These are phyloP conservation scores for Parauchenoglanis ngamensis DNA, from an alignment of 2,797 vertebrate species.

Conservation along the genomic window DNA sequence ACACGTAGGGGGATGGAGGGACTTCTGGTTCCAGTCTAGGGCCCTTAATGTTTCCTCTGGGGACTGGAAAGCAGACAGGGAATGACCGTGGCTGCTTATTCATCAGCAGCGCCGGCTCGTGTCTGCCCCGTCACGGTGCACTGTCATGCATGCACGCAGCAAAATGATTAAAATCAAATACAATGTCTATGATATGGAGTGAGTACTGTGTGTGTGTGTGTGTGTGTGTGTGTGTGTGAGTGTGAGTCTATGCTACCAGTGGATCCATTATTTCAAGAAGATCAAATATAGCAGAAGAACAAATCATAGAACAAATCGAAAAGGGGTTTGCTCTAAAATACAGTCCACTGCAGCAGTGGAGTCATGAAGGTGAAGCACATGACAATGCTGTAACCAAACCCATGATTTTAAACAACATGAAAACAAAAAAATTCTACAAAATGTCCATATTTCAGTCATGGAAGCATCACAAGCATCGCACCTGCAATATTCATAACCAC, in stretches of 20 bases:
- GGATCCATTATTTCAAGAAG: constrained; percentile 26
- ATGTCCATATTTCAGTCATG: not conserved
- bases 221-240: not conserved
- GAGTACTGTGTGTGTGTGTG: not conserved
- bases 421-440: not conserved
- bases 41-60: constrained; percentile 79
- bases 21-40: constrained; percentile 59
- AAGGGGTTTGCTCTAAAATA: constrained; percentile 11
- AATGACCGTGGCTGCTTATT: constrained; percentile 67
- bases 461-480: not conserved
- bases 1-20: constrained; percentile 54
- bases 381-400: not conserved
- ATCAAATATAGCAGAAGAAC: constrained; percentile 26
- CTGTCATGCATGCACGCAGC: constrained; percentile 45
- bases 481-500: not conserved
- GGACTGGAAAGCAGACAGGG: constrained; percentile 80
- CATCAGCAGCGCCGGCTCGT: constrained; percentile 41
- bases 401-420: not conserved
- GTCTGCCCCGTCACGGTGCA: constrained; percentile 76
- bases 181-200: not conserved
- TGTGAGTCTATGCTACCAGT: not conserved
- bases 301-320: constrained; percentile 26
- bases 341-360: not conserved
- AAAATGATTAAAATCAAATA: constrained; percentile 53
- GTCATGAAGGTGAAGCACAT: not conserved